These are phyloP conservation scores for Rotaria macrura DNA, from an alignment of 2,888 invertebrate genomes.

Conservation along the genomic window DNA sequence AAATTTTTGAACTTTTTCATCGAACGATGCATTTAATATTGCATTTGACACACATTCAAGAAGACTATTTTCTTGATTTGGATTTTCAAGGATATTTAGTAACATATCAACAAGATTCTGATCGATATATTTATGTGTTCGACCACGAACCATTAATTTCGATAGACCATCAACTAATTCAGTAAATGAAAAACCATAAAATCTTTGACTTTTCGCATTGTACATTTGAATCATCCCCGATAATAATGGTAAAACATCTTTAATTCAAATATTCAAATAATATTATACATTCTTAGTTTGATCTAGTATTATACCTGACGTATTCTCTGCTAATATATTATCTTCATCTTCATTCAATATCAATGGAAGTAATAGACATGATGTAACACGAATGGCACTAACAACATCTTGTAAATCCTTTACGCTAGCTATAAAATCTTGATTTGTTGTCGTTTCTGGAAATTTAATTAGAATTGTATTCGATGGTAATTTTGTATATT, in stretches of 20 bases:
- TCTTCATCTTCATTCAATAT: conserved; percentile 19
- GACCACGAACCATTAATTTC: conserved; percentile 9
- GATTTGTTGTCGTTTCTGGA: neutral
- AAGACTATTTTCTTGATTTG: neutral
- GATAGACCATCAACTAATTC: conserved; percentile 15
- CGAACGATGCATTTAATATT: conserved; percentile 14
- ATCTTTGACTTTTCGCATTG: neutral
- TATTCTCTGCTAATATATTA: neutral
- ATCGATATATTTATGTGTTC: conserved; percentile 13
- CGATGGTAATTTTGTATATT: conserved; percentile 6
- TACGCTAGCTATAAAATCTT: neutral
- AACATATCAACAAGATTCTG: neutral
- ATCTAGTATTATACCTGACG: neutral
- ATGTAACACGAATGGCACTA: conserved; percentile 9
- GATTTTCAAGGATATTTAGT: neutral
- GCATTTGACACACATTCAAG: conserved; percentile 12
- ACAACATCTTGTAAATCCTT: conserved; percentile 8
- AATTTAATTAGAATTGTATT: neutral
- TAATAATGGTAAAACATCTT: neutral
- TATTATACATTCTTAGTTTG: neutral
- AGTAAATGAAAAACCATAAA: conserved; percentile 14
- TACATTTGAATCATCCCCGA: neutral
- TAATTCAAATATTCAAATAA: neutral
- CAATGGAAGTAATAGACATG: conserved; percentile 16
- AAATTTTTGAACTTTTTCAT: conserved; percentile 11